Percentiles rank a stretch among this genome's conserved stretches.
Evolutionary conservation across 2,888 invertebrate species (phyloP).

Genomic region (Eristalinus aeneus): DNA sequence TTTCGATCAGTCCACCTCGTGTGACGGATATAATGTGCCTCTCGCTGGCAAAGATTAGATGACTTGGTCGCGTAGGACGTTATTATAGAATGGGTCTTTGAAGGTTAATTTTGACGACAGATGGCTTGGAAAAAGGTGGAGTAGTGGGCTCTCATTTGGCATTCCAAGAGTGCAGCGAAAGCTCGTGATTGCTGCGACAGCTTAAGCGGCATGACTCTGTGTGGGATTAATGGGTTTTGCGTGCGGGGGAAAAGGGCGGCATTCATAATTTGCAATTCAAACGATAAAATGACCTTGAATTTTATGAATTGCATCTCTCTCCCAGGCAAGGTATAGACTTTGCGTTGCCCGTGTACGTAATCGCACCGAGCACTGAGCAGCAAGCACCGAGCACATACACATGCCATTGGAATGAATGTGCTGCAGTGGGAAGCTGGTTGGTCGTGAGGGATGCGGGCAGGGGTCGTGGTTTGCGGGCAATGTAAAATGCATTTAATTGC

Average conservation of each 20-base stretch:
- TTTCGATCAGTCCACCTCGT: conserved; percentile 27
- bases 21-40: conserved; percentile 19
- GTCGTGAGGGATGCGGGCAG: background rate
- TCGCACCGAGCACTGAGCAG: background rate
- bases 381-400: conserved; percentile 10
- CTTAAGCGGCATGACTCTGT: conserved; percentile 14
- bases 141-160: conserved; percentile 22
- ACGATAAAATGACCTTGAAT: conserved; percentile 53
- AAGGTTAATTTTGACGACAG: conserved; percentile 23
- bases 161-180: conserved; percentile 20
- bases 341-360: conserved; percentile 44
- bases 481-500: conserved; percentile 63
- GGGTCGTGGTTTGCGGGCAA: background rate
- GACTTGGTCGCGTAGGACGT: conserved; percentile 21
- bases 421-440: background rate
- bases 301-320: conserved; percentile 43
- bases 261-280: conserved; percentile 27
- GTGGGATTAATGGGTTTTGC: background rate
- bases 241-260: conserved; percentile 31
- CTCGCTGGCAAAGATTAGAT: conserved; percentile 12
- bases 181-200: conserved; percentile 1
- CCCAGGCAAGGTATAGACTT: conserved; percentile 47
- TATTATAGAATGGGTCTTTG: background rate
- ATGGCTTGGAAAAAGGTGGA: conserved; percentile 47
- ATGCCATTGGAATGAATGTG: conserved; percentile 15